Conservation (phyloP, 1,140 invertebrate species). For the Mizuhopecten yessoensis region DNA sequence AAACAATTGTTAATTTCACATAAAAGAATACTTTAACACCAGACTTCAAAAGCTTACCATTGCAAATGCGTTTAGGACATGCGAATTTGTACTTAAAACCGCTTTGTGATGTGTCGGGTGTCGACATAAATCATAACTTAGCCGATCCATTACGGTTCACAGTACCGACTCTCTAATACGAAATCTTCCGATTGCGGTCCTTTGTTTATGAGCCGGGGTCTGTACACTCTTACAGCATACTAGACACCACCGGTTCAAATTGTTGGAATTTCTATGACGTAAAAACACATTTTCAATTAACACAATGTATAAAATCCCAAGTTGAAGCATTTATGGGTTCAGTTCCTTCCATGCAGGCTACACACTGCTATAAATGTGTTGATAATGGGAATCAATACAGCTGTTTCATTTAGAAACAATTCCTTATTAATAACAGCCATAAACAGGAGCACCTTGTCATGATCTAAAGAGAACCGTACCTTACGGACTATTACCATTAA, state of each 20-base stretch:
- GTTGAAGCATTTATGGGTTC: not conserved
- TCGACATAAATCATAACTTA: conserved; percentile 10
- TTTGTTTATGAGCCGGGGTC: not conserved
- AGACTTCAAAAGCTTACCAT: conserved; percentile 26
- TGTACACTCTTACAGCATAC: not conserved
- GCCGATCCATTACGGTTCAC: not conserved
- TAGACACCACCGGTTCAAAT: not conserved
- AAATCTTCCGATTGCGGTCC: not conserved
- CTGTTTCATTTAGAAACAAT: not conserved
- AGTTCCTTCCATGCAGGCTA: not conserved
- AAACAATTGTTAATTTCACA: conserved; percentile 24
- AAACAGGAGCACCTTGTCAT: not conserved
- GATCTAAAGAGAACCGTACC: not conserved
- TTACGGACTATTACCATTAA: not conserved
- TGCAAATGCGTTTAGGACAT: conserved; percentile 27
- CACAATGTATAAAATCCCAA: not conserved
- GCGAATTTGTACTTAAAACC: conserved; percentile 27
- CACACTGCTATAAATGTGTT: not conserved
- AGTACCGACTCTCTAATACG: not conserved
- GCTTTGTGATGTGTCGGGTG: conserved; percentile 37
- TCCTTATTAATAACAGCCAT: not conserved
- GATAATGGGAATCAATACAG: conserved; percentile 18
- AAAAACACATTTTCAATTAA: not conserved
- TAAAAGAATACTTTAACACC: conserved; percentile 26
- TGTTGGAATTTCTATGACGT: not conserved